These are phyloP conservation scores for Halictus ligatus DNA, from an alignment of 2,888 invertebrate genomes.

Conservation along the genomic window DNA sequence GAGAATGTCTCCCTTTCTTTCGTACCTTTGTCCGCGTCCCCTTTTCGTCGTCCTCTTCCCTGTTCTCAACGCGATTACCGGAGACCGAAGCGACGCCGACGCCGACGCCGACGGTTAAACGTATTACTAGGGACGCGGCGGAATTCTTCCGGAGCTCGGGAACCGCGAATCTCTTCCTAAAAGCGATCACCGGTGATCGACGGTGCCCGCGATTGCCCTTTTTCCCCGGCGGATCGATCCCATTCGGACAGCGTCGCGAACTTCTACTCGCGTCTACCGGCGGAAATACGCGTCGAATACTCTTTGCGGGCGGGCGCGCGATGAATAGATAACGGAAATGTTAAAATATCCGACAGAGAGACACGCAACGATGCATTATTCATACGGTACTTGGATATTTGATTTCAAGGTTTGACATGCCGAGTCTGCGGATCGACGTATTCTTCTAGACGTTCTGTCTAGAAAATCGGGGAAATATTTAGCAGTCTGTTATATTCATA, in stretches of 20 bases:
- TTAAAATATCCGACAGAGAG: neutral
- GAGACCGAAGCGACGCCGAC: slow-evolving; percentile 6
- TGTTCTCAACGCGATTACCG: slow-evolving; percentile 21
- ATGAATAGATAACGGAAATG: slow-evolving; percentile 22
- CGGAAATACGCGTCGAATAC: neutral
- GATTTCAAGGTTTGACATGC: slow-evolving; percentile 23
- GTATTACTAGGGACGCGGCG: slow-evolving; percentile 53
- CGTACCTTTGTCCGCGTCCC: slow-evolving; percentile 38
- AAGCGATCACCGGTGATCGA: slow-evolving; percentile 56
- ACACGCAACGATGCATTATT: neutral
- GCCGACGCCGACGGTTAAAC: slow-evolving; percentile 45
- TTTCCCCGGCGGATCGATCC: neutral
- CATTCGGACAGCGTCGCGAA: neutral
- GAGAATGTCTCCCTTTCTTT: slow-evolving; percentile 70
- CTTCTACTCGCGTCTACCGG: neutral
- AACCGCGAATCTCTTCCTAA: slow-evolving; percentile 40
- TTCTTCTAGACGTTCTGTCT: neutral
- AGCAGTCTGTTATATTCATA: neutral
- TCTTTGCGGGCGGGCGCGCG: neutral
- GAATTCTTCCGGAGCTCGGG: slow-evolving; percentile 48
- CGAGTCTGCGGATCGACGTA: slow-evolving; percentile 5
- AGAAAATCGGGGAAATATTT: slow-evolving; percentile 38
- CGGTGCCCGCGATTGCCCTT: slow-evolving; percentile 34
- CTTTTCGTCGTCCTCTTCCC: slow-evolving; percentile 7
- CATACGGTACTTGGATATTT: slow-evolving; percentile 12